Conservation (phyloP, 2,888 invertebrate species). For the Drosophila bunnanda region DNA sequence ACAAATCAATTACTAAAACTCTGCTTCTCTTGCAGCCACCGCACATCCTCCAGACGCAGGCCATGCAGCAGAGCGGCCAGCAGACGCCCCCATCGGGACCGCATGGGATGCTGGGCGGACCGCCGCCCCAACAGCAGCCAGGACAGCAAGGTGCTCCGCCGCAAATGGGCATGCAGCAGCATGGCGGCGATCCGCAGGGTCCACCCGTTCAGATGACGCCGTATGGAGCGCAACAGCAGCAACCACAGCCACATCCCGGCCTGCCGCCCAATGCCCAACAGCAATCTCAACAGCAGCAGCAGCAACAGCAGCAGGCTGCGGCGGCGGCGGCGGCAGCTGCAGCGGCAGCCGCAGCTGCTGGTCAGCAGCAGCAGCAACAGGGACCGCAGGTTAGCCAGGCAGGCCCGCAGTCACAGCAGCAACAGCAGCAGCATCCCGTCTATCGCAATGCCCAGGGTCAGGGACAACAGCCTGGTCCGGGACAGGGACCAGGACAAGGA, state of each 20-base stretch:
- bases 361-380: conserved; percentile 47
- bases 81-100: conserved; percentile 73
- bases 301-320: conserved; percentile 41
- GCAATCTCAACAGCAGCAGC: conserved; percentile 72
- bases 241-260: conserved; percentile 73
- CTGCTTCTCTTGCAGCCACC: conserved; percentile 85
- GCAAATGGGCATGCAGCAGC: conserved; percentile 76
- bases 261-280: conserved; percentile 81
- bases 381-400: conserved; percentile 65
- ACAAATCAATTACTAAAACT: background rate
- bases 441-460: conserved; percentile 74
- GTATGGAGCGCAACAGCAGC: conserved; percentile 75
- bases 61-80: conserved; percentile 81
- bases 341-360: conserved; percentile 47
- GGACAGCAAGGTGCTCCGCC: conserved; percentile 34
- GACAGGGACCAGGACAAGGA: conserved; percentile 63
- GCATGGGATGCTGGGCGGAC: conserved; percentile 81
- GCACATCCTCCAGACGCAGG: conserved; percentile 85
- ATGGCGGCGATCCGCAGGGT: conserved; percentile 57
- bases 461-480: conserved; percentile 63
- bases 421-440: conserved; percentile 64
- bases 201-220: conserved; percentile 78
- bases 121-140: conserved; percentile 63
- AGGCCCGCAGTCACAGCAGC: conserved; percentile 64
- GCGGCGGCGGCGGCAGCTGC: conserved; percentile 46